Evolutionary conservation across 2,888 invertebrate species (phyloP).

Genomic region (Dyspetes luteomarginatus): DNA sequence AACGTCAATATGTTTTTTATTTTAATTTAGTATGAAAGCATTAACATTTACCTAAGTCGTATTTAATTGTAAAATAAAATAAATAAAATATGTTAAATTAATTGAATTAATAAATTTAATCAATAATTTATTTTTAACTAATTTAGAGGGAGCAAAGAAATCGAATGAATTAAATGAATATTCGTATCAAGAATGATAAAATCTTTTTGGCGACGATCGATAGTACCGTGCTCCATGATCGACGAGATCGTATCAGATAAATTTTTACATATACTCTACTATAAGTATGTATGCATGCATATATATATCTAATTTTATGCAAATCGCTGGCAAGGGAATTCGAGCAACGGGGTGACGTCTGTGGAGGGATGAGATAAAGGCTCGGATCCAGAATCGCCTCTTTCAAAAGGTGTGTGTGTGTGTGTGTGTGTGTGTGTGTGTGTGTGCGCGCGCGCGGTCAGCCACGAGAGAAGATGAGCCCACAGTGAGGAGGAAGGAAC

Average conservation of each 20-base stretch:
- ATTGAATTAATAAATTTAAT: no score
- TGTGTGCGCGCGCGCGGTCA: slow-evolving; percentile 1
- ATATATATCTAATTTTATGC: slow-evolving; percentile 33
- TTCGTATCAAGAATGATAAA: slow-evolving; percentile 20
- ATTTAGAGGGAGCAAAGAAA: no score
- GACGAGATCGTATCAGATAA: slow-evolving; percentile 48
- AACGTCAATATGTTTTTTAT: no score
- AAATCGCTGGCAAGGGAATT: slow-evolving; percentile 46
- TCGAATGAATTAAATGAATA: slow-evolving; percentile 8
- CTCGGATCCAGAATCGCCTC: slow-evolving; percentile 25
- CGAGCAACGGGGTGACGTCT: slow-evolving; percentile 18
- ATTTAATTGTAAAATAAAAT: not conserved
- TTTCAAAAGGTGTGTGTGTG: slow-evolving; percentile 38
- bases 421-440: not conserved
- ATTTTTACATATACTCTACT: slow-evolving; percentile 4
- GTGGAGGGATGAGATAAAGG: slow-evolving; percentile 25
- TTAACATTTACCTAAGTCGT: no score
- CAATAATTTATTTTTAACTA: no score
- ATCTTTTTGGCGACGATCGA: slow-evolving; percentile 33
- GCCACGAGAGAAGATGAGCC: slow-evolving; percentile 52
- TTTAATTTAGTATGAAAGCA: no score
- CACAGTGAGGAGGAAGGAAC: slow-evolving; percentile 42
- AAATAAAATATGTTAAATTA: not conserved
- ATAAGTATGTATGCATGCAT: not conserved
- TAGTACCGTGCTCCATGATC: slow-evolving; percentile 33